phyloP scores from a whole-genome alignment of 2,888 invertebrate genomes.

The Pecten maximus region DNA sequence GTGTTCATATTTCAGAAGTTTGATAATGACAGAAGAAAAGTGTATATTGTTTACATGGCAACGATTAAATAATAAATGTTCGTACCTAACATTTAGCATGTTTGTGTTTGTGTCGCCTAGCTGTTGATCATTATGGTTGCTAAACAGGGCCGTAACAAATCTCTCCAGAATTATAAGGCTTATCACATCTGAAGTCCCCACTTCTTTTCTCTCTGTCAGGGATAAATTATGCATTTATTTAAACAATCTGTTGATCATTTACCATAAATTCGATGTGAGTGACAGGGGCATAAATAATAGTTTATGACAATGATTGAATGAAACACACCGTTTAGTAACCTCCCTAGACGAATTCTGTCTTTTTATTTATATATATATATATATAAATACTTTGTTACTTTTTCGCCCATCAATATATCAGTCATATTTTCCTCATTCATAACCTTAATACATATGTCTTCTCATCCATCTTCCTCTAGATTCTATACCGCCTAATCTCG shows the following conservation, averaged over 20 bases:
- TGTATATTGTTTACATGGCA: too few relatives aligned
- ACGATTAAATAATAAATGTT: too few relatives aligned
- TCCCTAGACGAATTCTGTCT: background rate
- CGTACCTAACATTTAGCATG: too few relatives aligned
- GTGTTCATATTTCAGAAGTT: too few relatives aligned
- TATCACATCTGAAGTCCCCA: background rate
- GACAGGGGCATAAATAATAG: background rate
- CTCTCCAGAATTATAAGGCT: background rate
- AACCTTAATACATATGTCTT: background rate
- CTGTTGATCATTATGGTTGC: background rate
- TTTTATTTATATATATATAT: background rate
- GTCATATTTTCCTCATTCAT: background rate
- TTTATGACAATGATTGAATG: background rate
- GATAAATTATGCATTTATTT: conserved; percentile 33
- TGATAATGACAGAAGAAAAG: too few relatives aligned
- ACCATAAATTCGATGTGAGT: background rate
- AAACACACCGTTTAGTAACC: background rate
- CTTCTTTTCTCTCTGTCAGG: background rate
- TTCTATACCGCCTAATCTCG: background rate
- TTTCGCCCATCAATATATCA: conserved; percentile 7
- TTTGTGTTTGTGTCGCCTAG: background rate
- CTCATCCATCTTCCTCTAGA: background rate
- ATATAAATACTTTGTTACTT: background rate
- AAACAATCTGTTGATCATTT: background rate
- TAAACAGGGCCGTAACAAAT: background rate